phyloP scores from a whole-genome alignment of 1,140 invertebrate genomes.

The Sycophila sp. region DNA sequence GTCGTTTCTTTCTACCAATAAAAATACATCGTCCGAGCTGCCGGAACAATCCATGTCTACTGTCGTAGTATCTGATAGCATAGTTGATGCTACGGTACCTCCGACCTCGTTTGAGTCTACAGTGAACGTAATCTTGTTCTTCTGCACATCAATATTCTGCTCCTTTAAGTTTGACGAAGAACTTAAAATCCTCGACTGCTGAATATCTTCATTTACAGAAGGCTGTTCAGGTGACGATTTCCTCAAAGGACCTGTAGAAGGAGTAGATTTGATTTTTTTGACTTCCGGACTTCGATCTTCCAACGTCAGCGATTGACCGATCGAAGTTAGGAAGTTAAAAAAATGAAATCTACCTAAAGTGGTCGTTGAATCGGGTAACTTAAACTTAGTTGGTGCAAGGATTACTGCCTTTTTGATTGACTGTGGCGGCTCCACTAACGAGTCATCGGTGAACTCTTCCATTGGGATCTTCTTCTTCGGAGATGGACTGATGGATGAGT shows the following conservation, averaged over 20 bases:
- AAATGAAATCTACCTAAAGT: no score
- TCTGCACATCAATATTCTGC: background rate
- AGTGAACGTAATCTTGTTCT: background rate
- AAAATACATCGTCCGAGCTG: background rate
- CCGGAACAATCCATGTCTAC: no score
- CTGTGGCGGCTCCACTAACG: background rate
- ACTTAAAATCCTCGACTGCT: constrained; percentile 27
- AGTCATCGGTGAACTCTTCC: background rate
- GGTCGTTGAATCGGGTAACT: constrained; percentile 16
- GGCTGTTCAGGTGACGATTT: no score
- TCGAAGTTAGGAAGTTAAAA: no score
- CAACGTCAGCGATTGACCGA: no score
- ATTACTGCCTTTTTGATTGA: background rate
- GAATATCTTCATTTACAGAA: no score
- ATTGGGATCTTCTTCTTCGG: background rate
- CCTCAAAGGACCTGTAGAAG: no score
- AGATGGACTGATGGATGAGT: constrained; percentile 30
- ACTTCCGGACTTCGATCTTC: no score
- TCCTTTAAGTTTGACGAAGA: background rate
- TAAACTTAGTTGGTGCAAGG: constrained; percentile 34
- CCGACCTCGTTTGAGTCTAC: background rate
- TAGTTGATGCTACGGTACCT: background rate
- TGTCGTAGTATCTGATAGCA: background rate
- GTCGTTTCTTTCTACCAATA: background rate
- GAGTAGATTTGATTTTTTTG: no score